Evolutionary conservation across 2,888 invertebrate species (phyloP).

Genomic region (Seladonia tumulorum): DNA sequence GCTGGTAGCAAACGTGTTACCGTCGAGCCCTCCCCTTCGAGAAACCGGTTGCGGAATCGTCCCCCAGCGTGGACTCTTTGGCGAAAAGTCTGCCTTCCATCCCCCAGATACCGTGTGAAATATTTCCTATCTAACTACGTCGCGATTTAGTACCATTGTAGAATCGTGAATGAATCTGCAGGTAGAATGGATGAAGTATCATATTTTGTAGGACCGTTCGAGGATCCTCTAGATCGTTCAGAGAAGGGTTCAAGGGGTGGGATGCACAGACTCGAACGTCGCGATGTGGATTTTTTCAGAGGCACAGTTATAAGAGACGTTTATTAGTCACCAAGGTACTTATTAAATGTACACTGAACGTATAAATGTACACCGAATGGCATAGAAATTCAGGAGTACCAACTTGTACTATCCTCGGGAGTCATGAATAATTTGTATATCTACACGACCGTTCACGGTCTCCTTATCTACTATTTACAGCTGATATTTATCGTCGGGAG

Average conservation of each 20-base stretch:
- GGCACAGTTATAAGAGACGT: constrained; percentile 64
- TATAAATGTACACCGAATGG: constrained; percentile 68
- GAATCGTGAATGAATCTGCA: background rate
- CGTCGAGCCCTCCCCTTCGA: background rate
- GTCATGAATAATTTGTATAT: constrained; percentile 54
- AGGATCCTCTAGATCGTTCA: background rate
- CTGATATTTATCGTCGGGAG: constrained; percentile 37
- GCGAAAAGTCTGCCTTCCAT: background rate
- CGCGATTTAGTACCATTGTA: no score
- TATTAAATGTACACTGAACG: constrained; percentile 68
- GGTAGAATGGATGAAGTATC: background rate
- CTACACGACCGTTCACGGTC: constrained; percentile 37
- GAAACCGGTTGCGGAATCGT: background rate
- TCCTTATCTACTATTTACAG: constrained; percentile 65
- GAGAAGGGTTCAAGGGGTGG: background rate
- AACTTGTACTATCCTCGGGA: constrained; percentile 67
- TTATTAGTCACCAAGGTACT: constrained; percentile 69
- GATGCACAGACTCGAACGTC: background rate
- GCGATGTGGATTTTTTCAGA: constrained; percentile 29
- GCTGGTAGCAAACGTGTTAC: no score
- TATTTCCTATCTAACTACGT: background rate
- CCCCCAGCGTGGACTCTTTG: background rate
- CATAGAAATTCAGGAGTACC: constrained; percentile 67
- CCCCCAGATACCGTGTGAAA: background rate
- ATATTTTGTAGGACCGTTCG: background rate